phyloP scores from a whole-genome alignment of 1,140 invertebrate species.

The Pachypeltis micranthus region DNA sequence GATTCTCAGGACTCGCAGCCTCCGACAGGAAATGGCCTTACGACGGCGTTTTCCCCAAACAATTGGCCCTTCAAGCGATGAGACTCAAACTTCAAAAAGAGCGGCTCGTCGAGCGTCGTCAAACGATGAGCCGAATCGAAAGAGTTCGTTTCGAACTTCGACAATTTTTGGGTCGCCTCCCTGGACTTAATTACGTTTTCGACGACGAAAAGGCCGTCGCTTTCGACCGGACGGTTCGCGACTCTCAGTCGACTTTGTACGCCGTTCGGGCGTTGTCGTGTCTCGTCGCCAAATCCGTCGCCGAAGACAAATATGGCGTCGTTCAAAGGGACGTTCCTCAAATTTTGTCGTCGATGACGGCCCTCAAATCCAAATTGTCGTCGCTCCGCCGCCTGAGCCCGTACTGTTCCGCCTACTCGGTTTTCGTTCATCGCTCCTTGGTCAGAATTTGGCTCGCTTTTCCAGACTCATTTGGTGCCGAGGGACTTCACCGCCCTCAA shows the following conservation, averaged over 20 bases:
- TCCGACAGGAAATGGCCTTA: neutral
- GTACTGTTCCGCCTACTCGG: neutral
- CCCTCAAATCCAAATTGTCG: neutral
- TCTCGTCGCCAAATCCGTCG: neutral
- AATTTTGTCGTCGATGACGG: neutral
- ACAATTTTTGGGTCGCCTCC: neutral
- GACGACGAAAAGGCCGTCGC: neutral
- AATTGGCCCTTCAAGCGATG: neutral
- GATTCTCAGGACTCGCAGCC: neutral
- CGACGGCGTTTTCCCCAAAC: neutral
- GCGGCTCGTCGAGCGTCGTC: neutral
- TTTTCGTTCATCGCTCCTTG: neutral
- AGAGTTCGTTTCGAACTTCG: neutral
- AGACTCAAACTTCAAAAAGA: neutral
- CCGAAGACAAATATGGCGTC: neutral
- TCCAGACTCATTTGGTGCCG: neutral
- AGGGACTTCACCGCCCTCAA: no score
- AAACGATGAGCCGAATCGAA: neutral
- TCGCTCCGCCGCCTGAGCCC: neutral
- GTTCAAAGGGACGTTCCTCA: neutral
- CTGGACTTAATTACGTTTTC: neutral
- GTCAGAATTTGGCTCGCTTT: neutral
- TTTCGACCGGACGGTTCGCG: neutral
- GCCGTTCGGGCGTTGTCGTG: neutral
- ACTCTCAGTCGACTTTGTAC: neutral